Evolutionary conservation across 2,113 vertebrate species (phyloP), one percentile per base, ranked within the genome.

Genomic region (Furnarius figulus): DNA sequence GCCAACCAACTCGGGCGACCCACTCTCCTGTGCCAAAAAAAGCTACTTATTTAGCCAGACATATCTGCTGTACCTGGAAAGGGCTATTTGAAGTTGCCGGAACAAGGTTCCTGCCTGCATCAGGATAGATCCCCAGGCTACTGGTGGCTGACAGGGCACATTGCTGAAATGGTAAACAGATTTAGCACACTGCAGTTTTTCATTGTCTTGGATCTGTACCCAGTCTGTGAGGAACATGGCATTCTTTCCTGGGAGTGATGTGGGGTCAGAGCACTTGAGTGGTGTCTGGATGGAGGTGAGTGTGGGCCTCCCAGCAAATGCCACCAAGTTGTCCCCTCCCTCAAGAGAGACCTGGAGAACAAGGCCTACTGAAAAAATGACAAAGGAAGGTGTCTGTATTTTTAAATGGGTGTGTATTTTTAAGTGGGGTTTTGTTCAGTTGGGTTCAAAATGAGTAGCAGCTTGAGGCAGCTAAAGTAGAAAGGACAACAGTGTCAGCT

Each of bases 11-110:
- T 49, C 1, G 72, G 78, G 72, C 0, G 25, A 67, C 62, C 47
- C 1, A 2, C 46, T 79, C 58, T 55, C 24, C 21, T 4, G 1
- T 2, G 89, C 89, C 96, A 95, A 93, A 74, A 75, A 12, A 96
- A 93, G 90, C 90, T 19, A 2, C 50, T 85, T 39, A 10, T 44
- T 93, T 67, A 55, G 85, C 90, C 78, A 95, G 80, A 65, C 5
- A 3, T 79, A 80, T 94, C 95, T 90, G 44, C 62, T 75, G 72
- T 94, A 89, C 89, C 93, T 91, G 91, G 89, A 91, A 28, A 83
- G 46, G 49, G 50, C 89, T 93, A 70, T 58, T 61, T 1, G 16
- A 77, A 73, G 73, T 55, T 77, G 80, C 76, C 0, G 2, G 53
- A 87, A 65, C 18, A 17, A 47, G 33, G 46, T 31, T 62, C 6